Conservation (phyloP, 30 jellyfish, hydroid and myxozoan species). For the Aurelia coerulea region DNA sequence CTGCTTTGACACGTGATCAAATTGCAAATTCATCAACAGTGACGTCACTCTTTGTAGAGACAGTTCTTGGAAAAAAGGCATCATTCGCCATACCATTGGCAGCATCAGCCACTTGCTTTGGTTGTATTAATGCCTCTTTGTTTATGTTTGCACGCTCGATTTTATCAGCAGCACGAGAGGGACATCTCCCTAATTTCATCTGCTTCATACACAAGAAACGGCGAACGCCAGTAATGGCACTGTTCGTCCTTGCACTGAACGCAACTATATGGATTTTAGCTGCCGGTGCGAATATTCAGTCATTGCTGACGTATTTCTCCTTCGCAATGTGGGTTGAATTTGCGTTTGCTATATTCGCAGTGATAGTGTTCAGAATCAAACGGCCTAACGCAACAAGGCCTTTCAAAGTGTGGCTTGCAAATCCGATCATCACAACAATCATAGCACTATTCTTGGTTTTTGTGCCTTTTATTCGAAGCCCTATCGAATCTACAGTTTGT, state of each 20-base stretch:
- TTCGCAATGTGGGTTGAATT: constrained; percentile 44
- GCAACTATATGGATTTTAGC: constrained; percentile 3
- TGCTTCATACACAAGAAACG: constrained; percentile 17
- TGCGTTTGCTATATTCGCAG: constrained; percentile 33
- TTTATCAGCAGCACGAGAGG: constrained; percentile 35
- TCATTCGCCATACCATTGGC: constrained; percentile 14
- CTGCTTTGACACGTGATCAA: constrained; percentile 18
- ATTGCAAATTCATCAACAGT: constrained; percentile 21
- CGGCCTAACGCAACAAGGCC: constrained; percentile 65
- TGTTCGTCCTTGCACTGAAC: neutral
- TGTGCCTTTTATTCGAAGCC: constrained; percentile 37
- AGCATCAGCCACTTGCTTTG: constrained; percentile 7
- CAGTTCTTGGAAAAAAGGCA: constrained; percentile 18
- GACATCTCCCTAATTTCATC: constrained; percentile 23
- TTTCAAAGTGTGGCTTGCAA: constrained; percentile 58
- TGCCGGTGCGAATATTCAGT: constrained; percentile 1
- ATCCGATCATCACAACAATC: constrained; percentile 38
- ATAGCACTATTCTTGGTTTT: constrained; percentile 39
- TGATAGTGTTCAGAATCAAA: constrained; percentile 34
- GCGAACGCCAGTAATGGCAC: constrained; percentile 19
- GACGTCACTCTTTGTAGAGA: constrained; percentile 7
- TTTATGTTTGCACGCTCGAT: neutral
- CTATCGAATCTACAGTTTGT: constrained; percentile 9
- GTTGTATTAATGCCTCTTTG: constrained; percentile 10
- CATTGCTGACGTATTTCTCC: constrained; percentile 18